A percentile compares a stretch with the other conserved stretches of the same genome.
Evolutionary conservation across 1,140 invertebrate genomes (phyloP).

Genomic region (Tetragnatha versicolor): DNA sequence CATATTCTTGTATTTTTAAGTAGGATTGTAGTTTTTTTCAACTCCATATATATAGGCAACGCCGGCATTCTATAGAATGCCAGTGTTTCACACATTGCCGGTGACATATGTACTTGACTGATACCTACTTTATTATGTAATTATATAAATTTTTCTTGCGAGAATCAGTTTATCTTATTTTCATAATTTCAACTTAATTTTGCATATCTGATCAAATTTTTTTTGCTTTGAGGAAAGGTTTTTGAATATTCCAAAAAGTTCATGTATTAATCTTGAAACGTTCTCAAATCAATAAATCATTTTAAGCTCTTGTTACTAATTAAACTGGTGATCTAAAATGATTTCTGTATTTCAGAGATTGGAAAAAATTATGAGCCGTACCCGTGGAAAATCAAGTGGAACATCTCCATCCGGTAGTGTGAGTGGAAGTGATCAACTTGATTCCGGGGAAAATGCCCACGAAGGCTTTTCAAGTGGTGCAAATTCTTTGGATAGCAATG

Average conservation of each 20-base stretch:
- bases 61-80: no score
- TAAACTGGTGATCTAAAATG: background rate
- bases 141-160: no score
- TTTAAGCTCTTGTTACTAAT: background rate
- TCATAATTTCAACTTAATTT: no score
- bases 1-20: no score
- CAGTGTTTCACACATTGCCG: no score
- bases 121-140: no score
- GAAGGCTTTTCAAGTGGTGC: slow-evolving; percentile 46
- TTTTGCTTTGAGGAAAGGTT: background rate
- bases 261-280: background rate
- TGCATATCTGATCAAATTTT: no score
- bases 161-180: no score
- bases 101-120: no score
- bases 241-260: background rate
- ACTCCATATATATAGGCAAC: no score
- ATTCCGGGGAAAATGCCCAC: slow-evolving; percentile 38
- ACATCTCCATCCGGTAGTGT: slow-evolving; percentile 39
- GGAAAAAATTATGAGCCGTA: slow-evolving; percentile 83
- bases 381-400: slow-evolving; percentile 69
- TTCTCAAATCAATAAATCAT: no score
- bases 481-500: slow-evolving; percentile 50
- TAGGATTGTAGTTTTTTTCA: no score
- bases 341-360: slow-evolving; percentile 67
- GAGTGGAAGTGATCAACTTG: slow-evolving; percentile 41